phyloP scores from a whole-genome alignment of 2,113 vertebrate genomes.

The Ivindomyrus marchei region DNA sequence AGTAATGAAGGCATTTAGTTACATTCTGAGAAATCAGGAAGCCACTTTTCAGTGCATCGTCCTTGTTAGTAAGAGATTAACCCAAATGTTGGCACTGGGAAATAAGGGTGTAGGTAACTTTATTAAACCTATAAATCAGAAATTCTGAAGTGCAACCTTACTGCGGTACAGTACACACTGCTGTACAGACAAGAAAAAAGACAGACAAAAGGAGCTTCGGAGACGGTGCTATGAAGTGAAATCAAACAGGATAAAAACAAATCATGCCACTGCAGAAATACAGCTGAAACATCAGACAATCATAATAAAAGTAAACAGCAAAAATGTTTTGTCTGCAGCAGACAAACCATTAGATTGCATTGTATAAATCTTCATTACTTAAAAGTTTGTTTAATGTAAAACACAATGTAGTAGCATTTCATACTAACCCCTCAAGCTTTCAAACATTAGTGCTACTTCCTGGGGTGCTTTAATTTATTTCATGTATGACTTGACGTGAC shows the following conservation, averaged over 20 bases:
- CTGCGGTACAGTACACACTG: background rate
- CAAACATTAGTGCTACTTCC: background rate
- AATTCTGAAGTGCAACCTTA: constrained; percentile 22
- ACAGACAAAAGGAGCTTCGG: background rate
- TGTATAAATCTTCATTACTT: background rate
- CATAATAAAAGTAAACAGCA: background rate
- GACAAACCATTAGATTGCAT: background rate
- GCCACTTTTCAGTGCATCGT: constrained; percentile 20
- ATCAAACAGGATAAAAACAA: background rate
- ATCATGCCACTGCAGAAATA: background rate
- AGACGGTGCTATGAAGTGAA: background rate
- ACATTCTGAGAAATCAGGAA: background rate
- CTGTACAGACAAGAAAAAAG: background rate
- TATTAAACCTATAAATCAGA: constrained; percentile 28
- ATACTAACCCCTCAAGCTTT: background rate
- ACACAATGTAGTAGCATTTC: background rate
- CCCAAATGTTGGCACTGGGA: constrained; percentile 49
- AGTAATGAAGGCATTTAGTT: background rate
- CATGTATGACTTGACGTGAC: background rate
- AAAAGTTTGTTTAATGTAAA: background rate
- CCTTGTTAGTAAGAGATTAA: constrained; percentile 63
- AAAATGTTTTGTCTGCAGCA: background rate
- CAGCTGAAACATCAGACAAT: background rate
- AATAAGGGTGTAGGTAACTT: constrained; percentile 40
- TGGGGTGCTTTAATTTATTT: background rate